Conservation (phyloP, 2,113 vertebrate genomes). For the Alaudala cheleensis region DNA sequence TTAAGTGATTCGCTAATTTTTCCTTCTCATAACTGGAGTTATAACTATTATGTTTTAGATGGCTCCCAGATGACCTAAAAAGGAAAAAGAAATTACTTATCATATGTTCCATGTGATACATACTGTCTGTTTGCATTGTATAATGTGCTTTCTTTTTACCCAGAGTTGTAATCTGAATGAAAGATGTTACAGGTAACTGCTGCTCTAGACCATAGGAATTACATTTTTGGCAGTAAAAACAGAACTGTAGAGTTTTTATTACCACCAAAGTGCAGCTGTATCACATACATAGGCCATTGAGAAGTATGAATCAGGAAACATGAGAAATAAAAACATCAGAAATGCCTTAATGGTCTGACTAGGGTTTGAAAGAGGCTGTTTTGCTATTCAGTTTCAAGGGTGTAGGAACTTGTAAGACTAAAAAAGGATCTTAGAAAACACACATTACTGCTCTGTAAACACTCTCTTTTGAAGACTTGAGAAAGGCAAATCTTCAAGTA, state of each 20-base stretch:
- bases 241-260: slow-evolving; percentile 5
- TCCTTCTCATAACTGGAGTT: not conserved
- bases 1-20: not conserved
- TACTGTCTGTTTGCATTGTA: not conserved
- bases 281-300: not conserved
- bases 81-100: not conserved
- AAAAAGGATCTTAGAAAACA: not conserved
- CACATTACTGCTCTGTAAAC: not conserved
- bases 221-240: not conserved
- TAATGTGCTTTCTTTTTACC: not conserved
- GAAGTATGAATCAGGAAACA: not conserved
- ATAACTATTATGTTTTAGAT: not conserved
- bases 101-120: not conserved
- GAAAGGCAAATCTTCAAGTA: not conserved
- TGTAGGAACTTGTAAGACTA: not conserved
- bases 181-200: not conserved
- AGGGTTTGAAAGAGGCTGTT: not conserved
- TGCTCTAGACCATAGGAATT: not conserved
- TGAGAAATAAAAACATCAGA: not conserved
- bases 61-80: not conserved
- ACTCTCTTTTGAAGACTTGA: not conserved
- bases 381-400: not conserved
- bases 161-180: not conserved
- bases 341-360: not conserved
- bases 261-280: not conserved